Evolutionary conservation across 2,888 invertebrate genomes (phyloP), one percentile per base, ranked within the genome.

Genomic region (Drosophila pseudotalamancana): DNA sequence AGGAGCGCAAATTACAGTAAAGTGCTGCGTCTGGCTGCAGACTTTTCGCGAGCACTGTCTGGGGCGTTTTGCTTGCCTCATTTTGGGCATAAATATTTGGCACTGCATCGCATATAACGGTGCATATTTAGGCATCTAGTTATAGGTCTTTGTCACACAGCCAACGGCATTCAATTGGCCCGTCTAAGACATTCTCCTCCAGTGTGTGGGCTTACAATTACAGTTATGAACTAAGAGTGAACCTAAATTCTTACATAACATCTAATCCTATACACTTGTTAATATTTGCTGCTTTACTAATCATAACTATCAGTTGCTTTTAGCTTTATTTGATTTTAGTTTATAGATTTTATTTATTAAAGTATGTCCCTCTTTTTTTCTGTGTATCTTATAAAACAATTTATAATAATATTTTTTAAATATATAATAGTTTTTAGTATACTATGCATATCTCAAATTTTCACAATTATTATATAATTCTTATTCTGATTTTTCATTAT

Each of bases 71-170:
- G 39, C 34, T 67, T 32, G 60, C 51, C 70, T 50, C 46, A 77
- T 65, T 73, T 62, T 70, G 51, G 54, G 39, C 27, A 31, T 50
- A 29, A 23, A n/a, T 55, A 55, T 48, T 37, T 55, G 67, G 61
- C 64, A 64, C 78, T 65, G 49, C 54, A 59, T 63, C 66, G 62
- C 61, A 62, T 62, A 12, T 37, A 51, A 43, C 37, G 40, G 16
- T 39, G 49, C 75, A 81, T 63, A 80, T 80, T 66, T 77, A 62
- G 70, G 66, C 83, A 79, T 67, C 76, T 82, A 64, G 79, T 82
- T 78, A 66, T 61, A 51, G 77, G 79, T 57, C 62, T 76, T 63
- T 76, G 65, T 49, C 65, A 69, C 72, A 72, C 79, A 48, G 61
- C 61, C 61, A 57, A 59, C 63, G 54, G 64, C 64, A 77, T 66